Evolutionary conservation across 1,140 invertebrate species (phyloP).

Genomic region (Myzus persicae): DNA sequence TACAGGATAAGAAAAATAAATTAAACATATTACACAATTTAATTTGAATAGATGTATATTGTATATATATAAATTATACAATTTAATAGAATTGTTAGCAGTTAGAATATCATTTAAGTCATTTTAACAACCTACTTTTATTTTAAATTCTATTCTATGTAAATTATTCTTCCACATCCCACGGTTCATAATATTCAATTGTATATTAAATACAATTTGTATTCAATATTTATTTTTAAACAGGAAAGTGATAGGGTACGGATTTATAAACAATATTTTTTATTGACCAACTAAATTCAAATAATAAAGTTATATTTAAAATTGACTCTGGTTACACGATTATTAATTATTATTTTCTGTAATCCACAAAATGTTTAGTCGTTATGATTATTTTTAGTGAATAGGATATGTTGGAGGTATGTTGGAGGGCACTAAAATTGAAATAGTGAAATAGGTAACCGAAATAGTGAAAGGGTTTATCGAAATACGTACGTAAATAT

Average conservation of each 20-base stretch:
- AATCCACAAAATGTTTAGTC: neutral
- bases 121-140: conserved; percentile 35
- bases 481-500: too few relatives aligned
- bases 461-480: too few relatives aligned
- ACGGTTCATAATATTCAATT: conserved; percentile 5
- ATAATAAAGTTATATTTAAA: neutral
- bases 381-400: too few relatives aligned
- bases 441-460: too few relatives aligned
- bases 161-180: conserved; percentile 18
- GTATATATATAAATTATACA: neutral
- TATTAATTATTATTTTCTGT: neutral
- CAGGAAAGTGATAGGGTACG: neutral
- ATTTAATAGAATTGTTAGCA: conserved; percentile 1
- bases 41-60: neutral
- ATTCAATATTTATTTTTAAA: conserved; percentile 38
- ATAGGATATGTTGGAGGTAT: too few relatives aligned
- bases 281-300: neutral
- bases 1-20: neutral
- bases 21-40: neutral
- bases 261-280: conserved; percentile 29
- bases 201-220: conserved; percentile 21
- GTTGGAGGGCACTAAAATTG: too few relatives aligned
- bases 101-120: neutral
- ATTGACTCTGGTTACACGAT: neutral
- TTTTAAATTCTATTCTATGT: conserved; percentile 28